Conservation (phyloP, 2,888 invertebrate genomes). For the Drosophila percnosoma region DNA sequence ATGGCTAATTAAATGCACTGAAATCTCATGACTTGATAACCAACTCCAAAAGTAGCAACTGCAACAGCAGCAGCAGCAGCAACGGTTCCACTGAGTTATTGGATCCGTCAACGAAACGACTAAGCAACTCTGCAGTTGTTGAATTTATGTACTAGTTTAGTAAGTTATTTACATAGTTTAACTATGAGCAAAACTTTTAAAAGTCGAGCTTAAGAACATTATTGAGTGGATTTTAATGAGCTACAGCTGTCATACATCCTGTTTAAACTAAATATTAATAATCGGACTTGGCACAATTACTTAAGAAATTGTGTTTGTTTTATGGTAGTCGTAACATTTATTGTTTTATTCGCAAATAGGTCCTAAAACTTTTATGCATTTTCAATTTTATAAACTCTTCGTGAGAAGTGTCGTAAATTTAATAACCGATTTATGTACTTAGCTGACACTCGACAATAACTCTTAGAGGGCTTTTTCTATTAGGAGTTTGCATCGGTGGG, state of each 20-base stretch:
- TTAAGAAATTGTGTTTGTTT: not conserved
- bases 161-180: not conserved
- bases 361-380: not conserved
- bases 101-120: conserved; percentile 9
- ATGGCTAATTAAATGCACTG: conserved; percentile 73
- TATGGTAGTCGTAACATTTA: not conserved
- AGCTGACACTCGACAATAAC: not conserved
- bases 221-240: not conserved
- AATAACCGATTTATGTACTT: conserved; percentile 4
- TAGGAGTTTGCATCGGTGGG: not conserved
- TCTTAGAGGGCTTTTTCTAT: not conserved
- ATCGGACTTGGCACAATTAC: not conserved
- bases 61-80: conserved; percentile 1
- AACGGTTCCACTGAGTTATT: conserved; percentile 25
- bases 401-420: conserved; percentile 5
- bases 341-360: not conserved
- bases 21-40: conserved; percentile 56
- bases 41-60: not conserved
- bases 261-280: not conserved
- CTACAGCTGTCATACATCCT: not conserved
- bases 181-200: not conserved
- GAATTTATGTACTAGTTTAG: conserved; percentile 20
- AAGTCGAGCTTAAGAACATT: not conserved
- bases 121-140: conserved; percentile 9
- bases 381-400: not conserved